Evolutionary conservation across 2,888 invertebrate genomes (phyloP).

Genomic region (Halictus ligatus): DNA sequence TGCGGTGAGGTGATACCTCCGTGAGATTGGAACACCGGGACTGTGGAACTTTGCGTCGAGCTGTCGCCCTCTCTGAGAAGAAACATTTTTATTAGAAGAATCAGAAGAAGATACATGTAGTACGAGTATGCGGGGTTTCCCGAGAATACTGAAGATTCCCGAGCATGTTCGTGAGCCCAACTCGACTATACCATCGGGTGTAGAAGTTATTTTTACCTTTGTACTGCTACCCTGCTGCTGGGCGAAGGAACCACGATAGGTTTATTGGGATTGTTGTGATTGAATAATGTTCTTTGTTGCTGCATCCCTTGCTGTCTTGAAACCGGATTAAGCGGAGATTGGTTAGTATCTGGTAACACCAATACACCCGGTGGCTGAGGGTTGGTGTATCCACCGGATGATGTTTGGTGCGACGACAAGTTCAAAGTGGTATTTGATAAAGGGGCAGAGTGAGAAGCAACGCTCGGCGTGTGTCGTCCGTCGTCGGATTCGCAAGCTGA

Average conservation of each 20-base stretch:
- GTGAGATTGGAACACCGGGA: constrained; percentile 76
- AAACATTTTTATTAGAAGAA: constrained; percentile 2
- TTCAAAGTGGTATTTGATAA: constrained; percentile 71
- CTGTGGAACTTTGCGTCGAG: constrained; percentile 69
- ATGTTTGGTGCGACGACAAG: constrained; percentile 60
- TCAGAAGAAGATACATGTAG: neutral
- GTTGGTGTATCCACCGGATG: constrained; percentile 66
- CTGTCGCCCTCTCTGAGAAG: constrained; percentile 76
- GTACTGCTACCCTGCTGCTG: constrained; percentile 82
- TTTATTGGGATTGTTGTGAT: constrained; percentile 89
- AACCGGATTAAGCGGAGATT: constrained; percentile 70
- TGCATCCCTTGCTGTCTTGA: constrained; percentile 67
- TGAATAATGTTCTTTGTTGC: constrained; percentile 86
- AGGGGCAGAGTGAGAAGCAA: constrained; percentile 66
- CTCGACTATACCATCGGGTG: too few relatives aligned
- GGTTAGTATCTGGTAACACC: constrained; percentile 82
- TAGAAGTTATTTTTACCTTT: constrained; percentile 69
- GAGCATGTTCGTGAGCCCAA: too few relatives aligned
- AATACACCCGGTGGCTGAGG: constrained; percentile 83
- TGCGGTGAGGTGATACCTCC: constrained; percentile 70
- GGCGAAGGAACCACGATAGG: constrained; percentile 89
- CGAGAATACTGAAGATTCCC: too few relatives aligned
- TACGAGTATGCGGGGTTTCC: too few relatives aligned
- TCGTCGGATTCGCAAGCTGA: constrained; percentile 81
- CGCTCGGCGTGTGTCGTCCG: constrained; percentile 76